Conservation (phyloP, 2,113 vertebrate genomes). For the Neotragus pygmaeus region DNA sequence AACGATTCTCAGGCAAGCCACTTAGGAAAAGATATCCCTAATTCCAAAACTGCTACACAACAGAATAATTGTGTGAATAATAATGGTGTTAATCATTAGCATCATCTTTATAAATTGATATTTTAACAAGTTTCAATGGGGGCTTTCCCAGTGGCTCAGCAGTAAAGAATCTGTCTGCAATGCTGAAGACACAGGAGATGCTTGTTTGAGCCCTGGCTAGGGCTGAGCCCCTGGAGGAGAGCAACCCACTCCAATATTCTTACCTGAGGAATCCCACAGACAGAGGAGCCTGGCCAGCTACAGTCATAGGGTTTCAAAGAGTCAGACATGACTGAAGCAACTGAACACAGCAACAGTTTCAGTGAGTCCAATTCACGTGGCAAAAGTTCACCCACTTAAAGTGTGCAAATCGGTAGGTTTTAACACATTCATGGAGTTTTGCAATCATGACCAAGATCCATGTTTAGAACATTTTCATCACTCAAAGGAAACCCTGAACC, state of each 20-base stretch:
- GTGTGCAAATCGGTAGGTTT: not conserved
- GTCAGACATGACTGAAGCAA: not conserved
- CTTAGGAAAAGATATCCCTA: not conserved
- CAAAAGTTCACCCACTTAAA: not conserved
- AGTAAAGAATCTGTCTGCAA: not conserved
- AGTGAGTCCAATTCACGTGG: not conserved
- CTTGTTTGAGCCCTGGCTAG: not conserved
- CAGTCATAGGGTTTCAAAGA: not conserved
- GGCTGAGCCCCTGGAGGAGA: not conserved
- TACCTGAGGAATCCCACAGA: not conserved
- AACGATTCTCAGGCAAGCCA: not conserved
- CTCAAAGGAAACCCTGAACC: not conserved
- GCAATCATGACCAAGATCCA: not conserved
- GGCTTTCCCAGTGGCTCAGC: not conserved
- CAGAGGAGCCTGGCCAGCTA: not conserved
- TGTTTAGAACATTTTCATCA: not conserved
- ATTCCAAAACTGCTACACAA: not conserved
- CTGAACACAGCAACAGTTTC: not conserved
- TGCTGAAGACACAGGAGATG: not conserved
- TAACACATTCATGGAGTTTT: not conserved
- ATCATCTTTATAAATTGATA: not conserved
- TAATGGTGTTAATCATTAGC: not conserved
- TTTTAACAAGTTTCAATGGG: not conserved
- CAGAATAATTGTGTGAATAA: not conserved
- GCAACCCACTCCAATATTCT: not conserved